Conservation (phyloP, 2,888 invertebrate genomes). For the Drosophila neotestacea region DNA sequence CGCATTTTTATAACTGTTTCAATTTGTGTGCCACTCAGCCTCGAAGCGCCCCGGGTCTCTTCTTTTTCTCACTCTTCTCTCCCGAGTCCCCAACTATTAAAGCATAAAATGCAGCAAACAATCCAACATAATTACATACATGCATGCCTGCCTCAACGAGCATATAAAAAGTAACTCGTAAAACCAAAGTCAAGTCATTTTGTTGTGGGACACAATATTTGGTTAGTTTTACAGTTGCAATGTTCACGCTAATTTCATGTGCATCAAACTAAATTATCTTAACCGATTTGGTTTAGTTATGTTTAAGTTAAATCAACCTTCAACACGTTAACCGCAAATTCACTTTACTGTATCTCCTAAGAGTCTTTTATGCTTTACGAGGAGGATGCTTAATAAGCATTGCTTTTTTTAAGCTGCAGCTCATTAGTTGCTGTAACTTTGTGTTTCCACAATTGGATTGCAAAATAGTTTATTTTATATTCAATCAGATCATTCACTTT, state of each 20-base stretch:
- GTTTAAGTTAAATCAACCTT: neutral
- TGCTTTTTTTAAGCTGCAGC: neutral
- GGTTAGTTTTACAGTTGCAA: slow-evolving; percentile 23
- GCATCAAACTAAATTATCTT: slow-evolving; percentile 11
- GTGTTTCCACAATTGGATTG: neutral
- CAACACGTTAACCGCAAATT: neutral
- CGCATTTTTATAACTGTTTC: slow-evolving; percentile 58
- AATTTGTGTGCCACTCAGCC: slow-evolving; percentile 39
- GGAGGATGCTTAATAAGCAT: too few species aligned
- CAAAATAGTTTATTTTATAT: too few species aligned
- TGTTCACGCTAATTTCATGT: slow-evolving; percentile 30
- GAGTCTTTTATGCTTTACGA: neutral
- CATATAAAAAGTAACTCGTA: slow-evolving; percentile 19
- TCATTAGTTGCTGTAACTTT: neutral
- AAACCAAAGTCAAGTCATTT: slow-evolving; percentile 25
- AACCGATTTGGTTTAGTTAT: neutral
- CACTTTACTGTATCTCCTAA: slow-evolving; percentile 1
- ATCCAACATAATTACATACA: slow-evolving; percentile 53
- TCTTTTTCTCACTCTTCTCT: neutral
- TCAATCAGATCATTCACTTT: too few species aligned
- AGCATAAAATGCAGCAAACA: slow-evolving; percentile 55
- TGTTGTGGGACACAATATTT: slow-evolving; percentile 15
- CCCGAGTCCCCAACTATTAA: slow-evolving; percentile 56
- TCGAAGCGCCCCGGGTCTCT: slow-evolving; percentile 1
- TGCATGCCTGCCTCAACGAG: slow-evolving; percentile 13